Conservation (phyloP, 1,140 invertebrate genomes). For the Leptopilina clavipes region DNA sequence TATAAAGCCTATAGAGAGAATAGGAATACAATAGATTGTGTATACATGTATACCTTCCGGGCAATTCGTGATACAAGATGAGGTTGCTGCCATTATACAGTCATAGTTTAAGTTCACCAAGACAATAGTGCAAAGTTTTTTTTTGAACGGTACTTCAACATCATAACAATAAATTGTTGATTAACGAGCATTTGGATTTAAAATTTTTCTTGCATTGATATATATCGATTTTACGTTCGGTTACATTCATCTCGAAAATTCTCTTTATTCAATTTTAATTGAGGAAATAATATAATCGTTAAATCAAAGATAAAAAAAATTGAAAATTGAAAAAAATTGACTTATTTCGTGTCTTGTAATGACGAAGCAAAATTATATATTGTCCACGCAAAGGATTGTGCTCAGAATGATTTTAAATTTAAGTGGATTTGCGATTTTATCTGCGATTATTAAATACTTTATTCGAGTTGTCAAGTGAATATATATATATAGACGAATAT, state of each 20-base stretch:
- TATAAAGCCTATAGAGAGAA: constrained; percentile 12
- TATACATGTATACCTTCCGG: not conserved
- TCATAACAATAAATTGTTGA: constrained; percentile 32
- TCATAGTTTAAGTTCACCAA: not conserved
- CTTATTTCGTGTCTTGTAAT: too few relatives aligned
- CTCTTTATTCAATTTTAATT: too few relatives aligned
- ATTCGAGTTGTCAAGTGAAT: not conserved
- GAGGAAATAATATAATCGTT: too few relatives aligned
- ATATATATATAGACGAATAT: not conserved
- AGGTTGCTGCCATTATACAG: not conserved
- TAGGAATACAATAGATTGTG: constrained; percentile 3
- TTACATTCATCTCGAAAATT: not conserved
- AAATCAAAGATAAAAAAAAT: too few relatives aligned
- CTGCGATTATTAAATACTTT: not conserved
- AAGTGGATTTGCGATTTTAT: constrained; percentile 4
- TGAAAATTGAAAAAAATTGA: not conserved
- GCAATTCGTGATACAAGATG: not conserved
- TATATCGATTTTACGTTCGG: not conserved
- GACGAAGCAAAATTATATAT: too few relatives aligned
- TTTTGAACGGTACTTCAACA: not conserved
- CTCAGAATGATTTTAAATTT: too few relatives aligned
- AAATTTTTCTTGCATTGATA: not conserved
- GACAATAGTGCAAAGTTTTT: not conserved
- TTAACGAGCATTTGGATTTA: not conserved
- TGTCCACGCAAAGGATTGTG: too few relatives aligned